Percentiles rank a stretch among this genome's conserved stretches.
phyloP scores from a whole-genome alignment of 2,888 invertebrate genomes.

The Sipha maydis region DNA sequence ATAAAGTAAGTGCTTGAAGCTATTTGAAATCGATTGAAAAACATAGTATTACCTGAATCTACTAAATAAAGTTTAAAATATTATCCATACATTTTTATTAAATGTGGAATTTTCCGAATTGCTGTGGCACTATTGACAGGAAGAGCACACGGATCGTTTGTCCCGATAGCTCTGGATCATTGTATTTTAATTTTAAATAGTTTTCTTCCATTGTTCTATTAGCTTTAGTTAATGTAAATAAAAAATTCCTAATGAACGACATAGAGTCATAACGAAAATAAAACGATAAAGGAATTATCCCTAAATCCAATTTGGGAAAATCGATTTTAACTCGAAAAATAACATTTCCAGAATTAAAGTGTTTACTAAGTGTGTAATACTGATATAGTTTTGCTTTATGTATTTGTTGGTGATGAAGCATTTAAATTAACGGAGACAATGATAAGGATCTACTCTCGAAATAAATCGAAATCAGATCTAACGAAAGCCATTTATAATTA shows the following conservation, averaged over 20 bases:
- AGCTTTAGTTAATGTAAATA: conserved; percentile 58
- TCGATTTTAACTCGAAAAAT: conserved; percentile 18
- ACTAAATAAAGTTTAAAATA: conserved; percentile 16
- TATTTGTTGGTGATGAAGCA: conserved; percentile 38
- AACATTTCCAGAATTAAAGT: conserved; percentile 47
- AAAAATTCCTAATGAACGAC: conserved; percentile 41
- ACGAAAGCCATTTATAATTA: conserved; percentile 39
- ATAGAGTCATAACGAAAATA: conserved; percentile 54
- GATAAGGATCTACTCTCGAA: neutral
- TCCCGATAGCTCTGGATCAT: conserved; percentile 43
- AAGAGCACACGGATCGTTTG: conserved; percentile 53
- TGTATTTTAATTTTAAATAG: conserved; percentile 48
- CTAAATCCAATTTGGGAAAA: conserved; percentile 47
- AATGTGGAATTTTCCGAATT: conserved; percentile 39
- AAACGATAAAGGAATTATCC: conserved; percentile 49
- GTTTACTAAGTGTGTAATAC: conserved; percentile 43
- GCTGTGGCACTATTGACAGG: conserved; percentile 20
- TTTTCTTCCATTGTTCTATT: conserved; percentile 52
- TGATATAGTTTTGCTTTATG: neutral
- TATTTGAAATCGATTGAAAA: conserved; percentile 12
- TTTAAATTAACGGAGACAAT: conserved; percentile 9
- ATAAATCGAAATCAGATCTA: conserved; percentile 6
- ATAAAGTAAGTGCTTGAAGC: neutral
- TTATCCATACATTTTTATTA: conserved; percentile 27
- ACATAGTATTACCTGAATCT: conserved; percentile 35